phyloP scores from a whole-genome alignment of 1,140 invertebrate species.

The Holotrichia oblita region DNA sequence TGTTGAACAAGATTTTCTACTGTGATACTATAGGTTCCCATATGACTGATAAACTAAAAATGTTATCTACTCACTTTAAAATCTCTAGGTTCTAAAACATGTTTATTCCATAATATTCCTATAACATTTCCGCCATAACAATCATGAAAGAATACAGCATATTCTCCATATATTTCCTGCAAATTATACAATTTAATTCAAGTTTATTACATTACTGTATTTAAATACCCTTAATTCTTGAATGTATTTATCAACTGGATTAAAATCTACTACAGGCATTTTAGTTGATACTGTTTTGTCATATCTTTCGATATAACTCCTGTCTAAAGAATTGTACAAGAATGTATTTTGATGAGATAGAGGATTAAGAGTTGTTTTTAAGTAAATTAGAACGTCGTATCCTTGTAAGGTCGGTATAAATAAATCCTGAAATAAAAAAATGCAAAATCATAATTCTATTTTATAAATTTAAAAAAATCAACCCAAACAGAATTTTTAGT shows the following conservation, averaged over 20 bases:
- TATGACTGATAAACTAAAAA: constrained; percentile 27
- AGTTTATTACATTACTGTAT: constrained; percentile 26
- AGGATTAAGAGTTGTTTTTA: constrained; percentile 69
- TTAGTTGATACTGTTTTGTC: constrained; percentile 49
- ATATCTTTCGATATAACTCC: constrained; percentile 23
- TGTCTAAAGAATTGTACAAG: constrained; percentile 55
- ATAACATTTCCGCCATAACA: constrained; percentile 82
- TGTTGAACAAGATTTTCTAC: too few species aligned
- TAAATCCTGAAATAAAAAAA: constrained; percentile 63
- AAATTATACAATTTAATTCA: constrained; percentile 53
- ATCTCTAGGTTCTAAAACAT: constrained; percentile 67
- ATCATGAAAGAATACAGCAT: constrained; percentile 90
- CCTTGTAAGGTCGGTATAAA: constrained; percentile 74
- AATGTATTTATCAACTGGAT: constrained; percentile 79
- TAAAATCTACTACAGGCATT: constrained; percentile 80
- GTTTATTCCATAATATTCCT: constrained; percentile 84
- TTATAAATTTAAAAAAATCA: neutral
- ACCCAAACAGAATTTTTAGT: too few species aligned
- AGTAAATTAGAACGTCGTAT: constrained; percentile 81
- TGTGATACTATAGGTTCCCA: too few species aligned
- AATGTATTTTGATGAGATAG: constrained; percentile 60
- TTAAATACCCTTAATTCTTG: constrained; percentile 74
- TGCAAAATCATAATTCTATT: too few species aligned
- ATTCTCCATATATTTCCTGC: constrained; percentile 78
- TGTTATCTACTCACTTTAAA: constrained; percentile 72